phyloP scores from a whole-genome alignment of 2,797 vertebrate genomes.

The Pipistrellus nathusii region DNA sequence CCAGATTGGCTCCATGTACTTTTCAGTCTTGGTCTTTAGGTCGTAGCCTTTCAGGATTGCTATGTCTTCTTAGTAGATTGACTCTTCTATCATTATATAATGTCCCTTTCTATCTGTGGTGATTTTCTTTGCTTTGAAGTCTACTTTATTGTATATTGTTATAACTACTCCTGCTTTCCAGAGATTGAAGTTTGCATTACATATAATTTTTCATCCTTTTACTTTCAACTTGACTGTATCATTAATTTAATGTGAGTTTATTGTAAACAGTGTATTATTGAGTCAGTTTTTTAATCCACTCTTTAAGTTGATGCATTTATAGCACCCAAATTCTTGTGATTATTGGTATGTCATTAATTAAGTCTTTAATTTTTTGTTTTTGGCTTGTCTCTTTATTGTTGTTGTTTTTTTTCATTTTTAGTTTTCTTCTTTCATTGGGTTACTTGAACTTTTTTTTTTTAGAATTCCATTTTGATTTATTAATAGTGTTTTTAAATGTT shows the following conservation, averaged over 20 bases:
- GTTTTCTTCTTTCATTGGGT: slow-evolving; percentile 6
- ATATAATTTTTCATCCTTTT: slow-evolving; percentile 37
- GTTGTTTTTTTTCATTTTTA: background rate
- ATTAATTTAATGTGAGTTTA: slow-evolving; percentile 62
- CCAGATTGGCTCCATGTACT: background rate
- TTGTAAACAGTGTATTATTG: background rate
- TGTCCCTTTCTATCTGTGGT: background rate
- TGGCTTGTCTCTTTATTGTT: background rate
- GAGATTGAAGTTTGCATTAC: background rate
- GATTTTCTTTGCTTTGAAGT: slow-evolving; percentile 25
- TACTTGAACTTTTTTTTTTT: background rate
- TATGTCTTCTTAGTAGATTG: slow-evolving; percentile 38
- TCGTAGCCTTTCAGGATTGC: background rate
- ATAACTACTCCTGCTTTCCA: too few species aligned
- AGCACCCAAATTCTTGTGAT: slow-evolving; percentile 48
- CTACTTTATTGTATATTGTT: background rate
- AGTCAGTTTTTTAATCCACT: background rate
- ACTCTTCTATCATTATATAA: background rate
- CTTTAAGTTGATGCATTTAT: slow-evolving; percentile 25
- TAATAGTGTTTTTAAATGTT: background rate
- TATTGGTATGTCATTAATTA: background rate
- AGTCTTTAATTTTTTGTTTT: background rate
- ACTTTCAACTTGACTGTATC: background rate
- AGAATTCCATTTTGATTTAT: slow-evolving; percentile 14
- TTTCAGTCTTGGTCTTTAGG: background rate